Percentiles rank a stretch among this genome's conserved stretches.
phyloP scores from a whole-genome alignment of 2,113 vertebrate species.

The Noctilio leporinus region DNA sequence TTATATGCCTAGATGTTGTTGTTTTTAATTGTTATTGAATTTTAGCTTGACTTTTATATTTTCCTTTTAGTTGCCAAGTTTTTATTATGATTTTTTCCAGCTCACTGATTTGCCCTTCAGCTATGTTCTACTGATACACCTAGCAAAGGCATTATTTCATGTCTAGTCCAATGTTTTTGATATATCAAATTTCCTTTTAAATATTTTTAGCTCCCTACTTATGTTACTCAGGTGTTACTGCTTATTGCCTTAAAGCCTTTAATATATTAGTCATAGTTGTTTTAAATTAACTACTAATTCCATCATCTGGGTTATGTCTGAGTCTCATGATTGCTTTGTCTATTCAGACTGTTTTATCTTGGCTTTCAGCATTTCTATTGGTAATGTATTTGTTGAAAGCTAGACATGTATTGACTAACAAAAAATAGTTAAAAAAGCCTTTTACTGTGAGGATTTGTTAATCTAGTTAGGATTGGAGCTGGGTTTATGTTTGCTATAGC shows the following conservation, averaged over 20 bases:
- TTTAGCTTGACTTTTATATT: neutral
- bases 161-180: neutral
- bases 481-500: neutral
- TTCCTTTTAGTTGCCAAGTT: neutral
- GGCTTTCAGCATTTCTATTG: neutral
- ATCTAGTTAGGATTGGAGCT: neutral
- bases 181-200: neutral
- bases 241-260: neutral
- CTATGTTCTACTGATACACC: neutral
- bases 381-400: neutral
- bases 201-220: neutral
- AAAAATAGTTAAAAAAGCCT: neutral
- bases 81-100: neutral
- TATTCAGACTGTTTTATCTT: neutral
- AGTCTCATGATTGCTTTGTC: neutral
- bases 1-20: neutral
- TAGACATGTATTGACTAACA: neutral
- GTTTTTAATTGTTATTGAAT: neutral
- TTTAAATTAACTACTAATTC: neutral
- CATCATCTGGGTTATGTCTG: neutral
- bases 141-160: neutral
- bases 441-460: neutral
- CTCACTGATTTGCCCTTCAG: neutral
- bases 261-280: neutral
- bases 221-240: neutral